A percentile compares a stretch with the other conserved stretches of the same genome.
Evolutionary conservation across 2,113 vertebrate genomes (phyloP).

Genomic region (Nematolebias whitei): DNA sequence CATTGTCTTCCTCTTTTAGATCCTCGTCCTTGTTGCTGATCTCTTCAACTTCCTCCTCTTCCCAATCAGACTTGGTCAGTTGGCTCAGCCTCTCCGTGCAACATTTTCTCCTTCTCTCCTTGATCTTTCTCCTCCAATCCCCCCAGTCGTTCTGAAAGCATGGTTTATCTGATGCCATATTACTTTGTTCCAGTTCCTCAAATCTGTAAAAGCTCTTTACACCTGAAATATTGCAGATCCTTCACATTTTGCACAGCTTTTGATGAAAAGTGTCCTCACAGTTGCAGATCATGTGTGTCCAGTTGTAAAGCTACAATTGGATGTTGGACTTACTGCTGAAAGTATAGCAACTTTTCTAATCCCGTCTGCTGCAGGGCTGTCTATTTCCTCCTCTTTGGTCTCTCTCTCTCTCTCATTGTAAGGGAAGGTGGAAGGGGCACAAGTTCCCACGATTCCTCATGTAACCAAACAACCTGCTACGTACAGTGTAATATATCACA

Average conservation of each 20-base stretch:
- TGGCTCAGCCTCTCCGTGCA: slow-evolving; percentile 17
- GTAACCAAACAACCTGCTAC: slow-evolving; percentile 42
- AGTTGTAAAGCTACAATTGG: background rate
- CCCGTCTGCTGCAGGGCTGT: slow-evolving; percentile 26
- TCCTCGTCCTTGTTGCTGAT: background rate
- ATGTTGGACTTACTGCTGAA: slow-evolving; percentile 26
- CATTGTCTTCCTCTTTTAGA: slow-evolving; percentile 1
- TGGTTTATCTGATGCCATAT: slow-evolving; percentile 33
- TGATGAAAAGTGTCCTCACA: background rate
- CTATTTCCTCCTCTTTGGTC: slow-evolving; percentile 7
- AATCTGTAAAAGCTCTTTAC: slow-evolving; percentile 6
- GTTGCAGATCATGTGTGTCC: background rate
- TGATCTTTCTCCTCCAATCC: slow-evolving; percentile 31
- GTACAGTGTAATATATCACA: slow-evolving; percentile 39
- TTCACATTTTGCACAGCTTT: slow-evolving; percentile 17
- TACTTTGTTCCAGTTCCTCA: slow-evolving; percentile 1
- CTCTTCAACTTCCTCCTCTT: background rate
- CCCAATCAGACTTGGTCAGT: background rate
- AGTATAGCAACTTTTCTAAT: slow-evolving; percentile 1
- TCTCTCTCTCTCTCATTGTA: slow-evolving; percentile 27
- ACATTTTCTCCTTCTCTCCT: slow-evolving; percentile 23
- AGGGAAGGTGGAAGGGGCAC: background rate
- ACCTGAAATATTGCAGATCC: background rate
- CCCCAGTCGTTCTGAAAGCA: slow-evolving; percentile 14
- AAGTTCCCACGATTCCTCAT: slow-evolving; percentile 24